These are phyloP conservation scores for Gavia stellata DNA, from an alignment of 2,113 vertebrate genomes.

Conservation along the genomic window DNA sequence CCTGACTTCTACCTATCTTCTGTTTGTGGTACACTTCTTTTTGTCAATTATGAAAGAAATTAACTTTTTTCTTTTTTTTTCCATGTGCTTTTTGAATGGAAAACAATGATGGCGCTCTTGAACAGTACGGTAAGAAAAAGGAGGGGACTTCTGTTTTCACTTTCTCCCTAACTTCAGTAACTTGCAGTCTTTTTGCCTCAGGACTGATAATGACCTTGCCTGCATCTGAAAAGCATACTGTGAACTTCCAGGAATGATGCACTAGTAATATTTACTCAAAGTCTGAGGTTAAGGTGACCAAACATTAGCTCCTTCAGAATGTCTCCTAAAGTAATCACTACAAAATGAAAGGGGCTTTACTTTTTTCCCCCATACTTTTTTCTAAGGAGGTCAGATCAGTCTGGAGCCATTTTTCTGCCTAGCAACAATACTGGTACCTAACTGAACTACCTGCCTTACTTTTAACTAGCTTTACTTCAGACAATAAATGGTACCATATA, in stretches of 20 bases:
- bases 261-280: not conserved
- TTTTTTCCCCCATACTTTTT: not conserved
- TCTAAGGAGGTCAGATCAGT: not conserved
- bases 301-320: not conserved
- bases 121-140: constrained; percentile 72
- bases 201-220: not conserved
- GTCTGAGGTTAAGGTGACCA: not conserved
- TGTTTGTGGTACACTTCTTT: not conserved
- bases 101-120: not conserved
- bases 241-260: no score
- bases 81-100: constrained; percentile 25
- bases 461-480: not conserved
- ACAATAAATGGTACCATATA: not conserved
- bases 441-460: not conserved
- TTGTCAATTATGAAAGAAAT: not conserved
- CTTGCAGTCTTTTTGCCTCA: not conserved
- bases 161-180: not conserved
- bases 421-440: not conserved
- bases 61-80: constrained; percentile 10
- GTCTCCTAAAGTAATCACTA: not conserved
- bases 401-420: not conserved
- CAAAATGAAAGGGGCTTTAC: not conserved
- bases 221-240: not conserved
- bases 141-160: not conserved
- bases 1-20: not conserved